Conservation (phyloP, 2,797 vertebrate species). For the Labroides dimidiatus region DNA sequence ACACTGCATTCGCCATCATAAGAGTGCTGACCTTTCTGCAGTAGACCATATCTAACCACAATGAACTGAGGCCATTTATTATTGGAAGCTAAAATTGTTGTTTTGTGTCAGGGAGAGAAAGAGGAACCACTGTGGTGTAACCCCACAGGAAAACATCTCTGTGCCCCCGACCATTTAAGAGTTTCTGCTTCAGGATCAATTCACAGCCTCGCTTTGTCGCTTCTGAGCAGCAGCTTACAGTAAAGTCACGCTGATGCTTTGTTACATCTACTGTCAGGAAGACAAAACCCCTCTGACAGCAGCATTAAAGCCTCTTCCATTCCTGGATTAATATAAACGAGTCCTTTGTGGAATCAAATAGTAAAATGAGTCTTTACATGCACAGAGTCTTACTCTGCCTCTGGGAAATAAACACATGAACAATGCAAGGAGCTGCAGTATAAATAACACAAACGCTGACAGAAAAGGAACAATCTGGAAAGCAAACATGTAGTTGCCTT, state of each 20-base stretch:
- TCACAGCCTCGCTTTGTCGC: conserved; percentile 37
- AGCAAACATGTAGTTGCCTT: conserved; percentile 20
- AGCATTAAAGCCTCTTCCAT: conserved; percentile 12
- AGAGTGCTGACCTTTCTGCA: conserved; percentile 65
- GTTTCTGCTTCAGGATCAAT: conserved; percentile 43
- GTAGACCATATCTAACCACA: conserved; percentile 64
- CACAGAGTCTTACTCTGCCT: conserved; percentile 7
- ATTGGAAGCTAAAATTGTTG: conserved; percentile 47
- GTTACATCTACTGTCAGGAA: conserved; percentile 37
- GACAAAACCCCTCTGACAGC: conserved; percentile 20
- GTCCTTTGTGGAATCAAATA: conserved; percentile 3
- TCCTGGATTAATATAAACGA: conserved; percentile 1
- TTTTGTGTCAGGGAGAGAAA: conserved; percentile 45
- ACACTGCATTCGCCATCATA: conserved; percentile 45
- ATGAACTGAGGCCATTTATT: conserved; percentile 59
- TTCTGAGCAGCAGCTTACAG: conserved; percentile 38
- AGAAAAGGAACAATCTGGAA: conserved; percentile 13
- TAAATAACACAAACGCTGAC: conserved; percentile 20
- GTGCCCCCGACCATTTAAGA: conserved; percentile 22
- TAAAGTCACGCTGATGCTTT: conserved; percentile 35
- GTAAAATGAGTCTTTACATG: conserved; percentile 10
- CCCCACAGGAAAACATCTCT: conserved; percentile 53
- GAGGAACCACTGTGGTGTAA: conserved; percentile 49
- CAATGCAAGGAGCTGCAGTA: conserved; percentile 1
- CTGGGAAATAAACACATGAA: conserved; percentile 10